Percentiles rank a stretch among this genome's conserved stretches.
These are phyloP conservation scores for Lysiphlebus fabarum DNA, from an alignment of 1,140 invertebrate genomes.

Conservation along the genomic window DNA sequence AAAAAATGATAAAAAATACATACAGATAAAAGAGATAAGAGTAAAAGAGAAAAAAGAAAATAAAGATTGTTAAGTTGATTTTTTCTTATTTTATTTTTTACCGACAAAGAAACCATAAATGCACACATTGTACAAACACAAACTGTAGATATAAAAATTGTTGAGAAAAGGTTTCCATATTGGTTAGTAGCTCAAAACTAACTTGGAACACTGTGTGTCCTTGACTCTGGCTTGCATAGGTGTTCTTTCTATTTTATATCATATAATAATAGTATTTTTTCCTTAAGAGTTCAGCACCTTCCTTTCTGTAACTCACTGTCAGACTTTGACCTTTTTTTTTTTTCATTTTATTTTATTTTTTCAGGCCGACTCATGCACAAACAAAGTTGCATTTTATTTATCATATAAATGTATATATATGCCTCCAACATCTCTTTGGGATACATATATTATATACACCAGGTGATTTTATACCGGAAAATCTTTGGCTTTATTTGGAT, in stretches of 20 bases:
- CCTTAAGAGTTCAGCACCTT: slow-evolving; percentile 4
- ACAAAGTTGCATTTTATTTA: neutral
- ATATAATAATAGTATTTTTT: too few species aligned
- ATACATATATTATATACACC: too few species aligned
- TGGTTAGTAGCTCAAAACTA: slow-evolving; percentile 45
- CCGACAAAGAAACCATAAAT: too few species aligned
- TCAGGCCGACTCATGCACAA: slow-evolving; percentile 7
- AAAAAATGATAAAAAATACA: too few species aligned
- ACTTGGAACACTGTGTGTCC: slow-evolving; percentile 65
- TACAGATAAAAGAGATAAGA: too few species aligned
- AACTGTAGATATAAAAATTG: slow-evolving; percentile 34
- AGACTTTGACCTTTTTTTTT: slow-evolving; percentile 25
- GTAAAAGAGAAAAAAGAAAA: too few species aligned
- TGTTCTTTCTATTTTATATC: slow-evolving; percentile 1
- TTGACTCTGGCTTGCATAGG: slow-evolving; percentile 60
- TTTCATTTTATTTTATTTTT: slow-evolving; percentile 21
- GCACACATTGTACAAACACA: neutral
- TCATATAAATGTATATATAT: too few species aligned
- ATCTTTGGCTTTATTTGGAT: too few species aligned
- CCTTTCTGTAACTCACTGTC: slow-evolving; percentile 23
- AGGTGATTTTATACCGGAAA: too few species aligned
- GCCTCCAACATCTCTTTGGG: too few species aligned
- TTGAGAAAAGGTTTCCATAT: slow-evolving; percentile 44
- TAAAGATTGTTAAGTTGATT: too few species aligned
- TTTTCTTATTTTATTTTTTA: too few species aligned